Percentiles rank a stretch among this genome's conserved stretches.
These are phyloP conservation scores for Ceramica pisi DNA, from an alignment of 2,888 invertebrate genomes.

Conservation along the genomic window DNA sequence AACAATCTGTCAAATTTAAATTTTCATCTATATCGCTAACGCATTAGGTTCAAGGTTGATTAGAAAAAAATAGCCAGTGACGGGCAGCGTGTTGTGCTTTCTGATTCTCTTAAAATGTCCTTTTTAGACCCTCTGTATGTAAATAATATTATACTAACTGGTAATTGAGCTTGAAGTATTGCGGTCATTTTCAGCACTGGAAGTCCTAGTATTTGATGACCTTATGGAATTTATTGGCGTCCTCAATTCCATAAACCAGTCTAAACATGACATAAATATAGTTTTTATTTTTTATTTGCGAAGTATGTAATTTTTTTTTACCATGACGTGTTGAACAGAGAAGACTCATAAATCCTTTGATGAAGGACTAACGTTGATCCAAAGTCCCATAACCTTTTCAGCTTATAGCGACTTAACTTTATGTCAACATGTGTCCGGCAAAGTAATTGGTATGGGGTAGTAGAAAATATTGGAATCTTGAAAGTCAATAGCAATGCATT, in stretches of 20 bases:
- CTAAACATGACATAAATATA: constrained; percentile 58
- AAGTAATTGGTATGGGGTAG: neutral
- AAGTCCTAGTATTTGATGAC: constrained; percentile 56
- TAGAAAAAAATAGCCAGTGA: too few species aligned
- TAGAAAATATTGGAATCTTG: neutral
- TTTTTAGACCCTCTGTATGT: too few species aligned
- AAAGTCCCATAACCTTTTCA: neutral
- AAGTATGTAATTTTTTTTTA: neutral
- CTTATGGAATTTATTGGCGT: constrained; percentile 67
- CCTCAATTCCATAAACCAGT: constrained; percentile 73
- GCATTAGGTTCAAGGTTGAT: too few species aligned
- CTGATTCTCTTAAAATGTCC: too few species aligned
- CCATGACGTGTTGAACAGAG: neutral
- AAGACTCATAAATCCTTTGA: neutral
- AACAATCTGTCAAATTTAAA: too few species aligned
- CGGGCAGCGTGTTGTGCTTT: too few species aligned
- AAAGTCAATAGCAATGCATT: too few species aligned
- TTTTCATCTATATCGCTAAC: too few species aligned
- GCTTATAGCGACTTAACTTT: neutral
- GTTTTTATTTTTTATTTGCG: neutral
- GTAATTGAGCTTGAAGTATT: constrained; percentile 21
- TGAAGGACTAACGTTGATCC: neutral
- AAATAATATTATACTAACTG: constrained; percentile 35
- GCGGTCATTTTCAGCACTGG: neutral
- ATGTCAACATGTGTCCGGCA: neutral